These are phyloP conservation scores for Zosterops borbonicus DNA, from an alignment of 2,113 vertebrate species.

Conservation along the genomic window DNA sequence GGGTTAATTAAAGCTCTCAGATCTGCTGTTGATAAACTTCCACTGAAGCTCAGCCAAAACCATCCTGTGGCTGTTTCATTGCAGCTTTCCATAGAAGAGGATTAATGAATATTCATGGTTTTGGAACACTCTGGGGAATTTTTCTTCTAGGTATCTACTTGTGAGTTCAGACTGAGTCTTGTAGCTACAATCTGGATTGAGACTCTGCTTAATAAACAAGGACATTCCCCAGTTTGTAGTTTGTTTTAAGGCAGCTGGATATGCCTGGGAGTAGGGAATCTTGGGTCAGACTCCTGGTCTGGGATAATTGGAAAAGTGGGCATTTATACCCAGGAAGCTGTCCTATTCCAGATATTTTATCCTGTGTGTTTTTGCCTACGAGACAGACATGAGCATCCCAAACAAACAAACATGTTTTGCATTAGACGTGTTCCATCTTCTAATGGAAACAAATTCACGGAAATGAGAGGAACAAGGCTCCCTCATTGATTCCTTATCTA, in stretches of 20 bases:
- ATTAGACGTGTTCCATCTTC: neutral
- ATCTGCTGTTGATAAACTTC: neutral
- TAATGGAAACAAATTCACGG: conserved; percentile 14
- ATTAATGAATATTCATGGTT: neutral
- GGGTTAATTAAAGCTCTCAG: neutral
- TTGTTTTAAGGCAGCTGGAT: neutral
- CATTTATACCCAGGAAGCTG: neutral
- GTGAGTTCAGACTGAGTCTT: neutral
- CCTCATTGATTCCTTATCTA: conserved; percentile 53
- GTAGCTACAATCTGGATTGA: neutral
- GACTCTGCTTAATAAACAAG: neutral
- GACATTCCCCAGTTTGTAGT: neutral
- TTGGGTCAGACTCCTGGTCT: neutral
- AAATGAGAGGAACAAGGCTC: conserved; percentile 10
- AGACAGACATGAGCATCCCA: neutral
- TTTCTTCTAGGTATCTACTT: neutral
- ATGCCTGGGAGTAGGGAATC: neutral
- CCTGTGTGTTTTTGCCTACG: neutral
- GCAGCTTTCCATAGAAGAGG: neutral
- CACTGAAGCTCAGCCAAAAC: neutral
- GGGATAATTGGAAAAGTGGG: neutral
- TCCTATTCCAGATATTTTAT: neutral
- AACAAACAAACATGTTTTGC: neutral
- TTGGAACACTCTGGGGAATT: rapidly evolving
- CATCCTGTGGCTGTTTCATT: neutral